Conservation (phyloP, 2,888 invertebrate species). For the Dichetophora obliterata region DNA sequence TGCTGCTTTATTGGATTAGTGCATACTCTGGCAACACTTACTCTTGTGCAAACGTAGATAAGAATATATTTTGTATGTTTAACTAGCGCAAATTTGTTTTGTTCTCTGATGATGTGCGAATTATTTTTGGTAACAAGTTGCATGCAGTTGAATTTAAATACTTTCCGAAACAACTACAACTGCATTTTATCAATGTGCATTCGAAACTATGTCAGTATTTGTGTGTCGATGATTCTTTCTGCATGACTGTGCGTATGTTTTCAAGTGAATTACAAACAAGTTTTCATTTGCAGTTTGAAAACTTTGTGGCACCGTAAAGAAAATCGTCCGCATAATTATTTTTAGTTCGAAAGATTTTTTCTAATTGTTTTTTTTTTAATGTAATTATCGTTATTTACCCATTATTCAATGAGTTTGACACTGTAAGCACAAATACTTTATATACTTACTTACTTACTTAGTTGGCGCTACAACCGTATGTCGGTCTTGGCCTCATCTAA, state of each 20-base stretch:
- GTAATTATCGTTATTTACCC: too few relatives aligned
- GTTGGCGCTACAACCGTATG: too few relatives aligned
- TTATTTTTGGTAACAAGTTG: slow-evolving; percentile 29
- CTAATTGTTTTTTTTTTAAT: not conserved
- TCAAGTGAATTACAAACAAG: slow-evolving; percentile 1
- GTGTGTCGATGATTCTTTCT: slow-evolving; percentile 17
- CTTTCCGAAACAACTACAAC: slow-evolving; percentile 2
- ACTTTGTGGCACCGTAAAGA: too few relatives aligned
- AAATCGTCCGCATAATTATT: too few relatives aligned
- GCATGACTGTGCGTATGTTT: slow-evolving; percentile 13
- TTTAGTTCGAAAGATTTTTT: not conserved
- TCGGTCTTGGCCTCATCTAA: too few relatives aligned
- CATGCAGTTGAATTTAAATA: slow-evolving; percentile 3
- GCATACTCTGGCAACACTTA: slow-evolving; percentile 27
- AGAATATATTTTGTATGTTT: slow-evolving; percentile 16
- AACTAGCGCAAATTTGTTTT: slow-evolving; percentile 7
- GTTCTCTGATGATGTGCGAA: slow-evolving; percentile 30
- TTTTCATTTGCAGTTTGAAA: not conserved
- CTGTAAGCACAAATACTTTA: too few relatives aligned
- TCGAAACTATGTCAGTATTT: not conserved
- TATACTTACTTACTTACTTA: too few relatives aligned
- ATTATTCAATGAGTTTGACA: too few relatives aligned
- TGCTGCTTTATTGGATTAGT: not conserved
- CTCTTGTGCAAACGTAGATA: slow-evolving; percentile 34
- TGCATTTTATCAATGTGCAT: slow-evolving; percentile 9